Evolutionary conservation across 1,140 invertebrate genomes (phyloP).

Genomic region (Sminthurides bifidus): DNA sequence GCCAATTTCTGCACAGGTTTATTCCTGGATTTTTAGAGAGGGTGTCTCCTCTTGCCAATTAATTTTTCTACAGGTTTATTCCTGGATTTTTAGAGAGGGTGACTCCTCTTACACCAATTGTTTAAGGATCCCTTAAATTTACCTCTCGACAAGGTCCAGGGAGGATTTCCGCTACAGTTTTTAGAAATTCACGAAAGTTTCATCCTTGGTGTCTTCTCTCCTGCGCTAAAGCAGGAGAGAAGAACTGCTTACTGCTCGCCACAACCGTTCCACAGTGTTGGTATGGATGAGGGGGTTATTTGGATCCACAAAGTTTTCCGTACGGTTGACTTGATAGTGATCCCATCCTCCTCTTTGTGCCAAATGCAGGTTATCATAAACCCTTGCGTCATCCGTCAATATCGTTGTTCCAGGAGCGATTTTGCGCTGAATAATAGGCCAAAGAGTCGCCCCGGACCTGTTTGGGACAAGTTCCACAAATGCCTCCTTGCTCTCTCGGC

Average conservation of each 20-base stretch:
- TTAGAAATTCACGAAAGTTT: no score
- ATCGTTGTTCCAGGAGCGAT: conserved; percentile 8
- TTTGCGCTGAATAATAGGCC: conserved; percentile 7
- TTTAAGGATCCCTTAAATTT: no score
- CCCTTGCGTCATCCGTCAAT: conserved; percentile 3
- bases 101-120: no score
- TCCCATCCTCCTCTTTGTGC: background rate
- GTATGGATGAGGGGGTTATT: conserved; percentile 10
- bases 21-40: no score
- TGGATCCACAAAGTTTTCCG: conserved; percentile 14
- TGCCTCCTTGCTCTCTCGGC: conserved; percentile 13
- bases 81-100: no score
- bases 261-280: conserved; percentile 15
- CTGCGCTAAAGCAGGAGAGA: no score
- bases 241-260: conserved; percentile 11
- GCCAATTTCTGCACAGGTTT: no score
- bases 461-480: conserved; percentile 16
- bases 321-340: conserved; percentile 13
- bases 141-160: no score
- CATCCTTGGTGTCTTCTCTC: no score
- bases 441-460: conserved; percentile 1
- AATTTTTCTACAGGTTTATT: no score
- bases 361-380: conserved; percentile 11
- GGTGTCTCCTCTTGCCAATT: no score
- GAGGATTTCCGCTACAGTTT: no score